Percentiles rank a stretch among this genome's conserved stretches.
Conservation (phyloP, 2,888 invertebrate genomes). For the Tinea semifulvella region DNA sequence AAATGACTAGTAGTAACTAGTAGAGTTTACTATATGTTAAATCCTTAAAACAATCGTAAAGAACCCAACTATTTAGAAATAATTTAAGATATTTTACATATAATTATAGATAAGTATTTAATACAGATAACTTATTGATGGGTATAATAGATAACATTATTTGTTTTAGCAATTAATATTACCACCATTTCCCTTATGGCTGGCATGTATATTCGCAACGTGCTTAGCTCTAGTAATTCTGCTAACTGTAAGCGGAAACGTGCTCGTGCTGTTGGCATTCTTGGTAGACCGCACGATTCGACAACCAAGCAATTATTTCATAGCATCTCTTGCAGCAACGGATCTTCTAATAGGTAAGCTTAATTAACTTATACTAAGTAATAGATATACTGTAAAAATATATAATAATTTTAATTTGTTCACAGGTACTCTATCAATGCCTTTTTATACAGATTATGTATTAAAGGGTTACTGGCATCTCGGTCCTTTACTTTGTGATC, state of each 20-base stretch:
- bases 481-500: conserved; percentile 93
- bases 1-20: too few relatives aligned
- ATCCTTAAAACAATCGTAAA: too few relatives aligned
- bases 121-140: too few relatives aligned
- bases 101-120: too few relatives aligned
- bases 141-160: too few relatives aligned
- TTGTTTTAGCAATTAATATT: conserved; percentile 65
- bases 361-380: background rate
- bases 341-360: conserved; percentile 90
- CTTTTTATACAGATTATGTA: conserved; percentile 98
- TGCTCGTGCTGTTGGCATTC: conserved; percentile 93
- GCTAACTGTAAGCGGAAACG: conserved; percentile 94
- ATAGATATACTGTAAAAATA: background rate
- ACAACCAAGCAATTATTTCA: conserved; percentile 99
- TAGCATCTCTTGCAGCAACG: conserved; percentile 96
- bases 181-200: conserved; percentile 90
- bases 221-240: conserved; percentile 89
- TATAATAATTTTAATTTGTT: conserved; percentile 26
- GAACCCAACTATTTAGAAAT: too few relatives aligned
- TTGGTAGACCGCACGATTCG: conserved; percentile 92
- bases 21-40: too few relatives aligned
- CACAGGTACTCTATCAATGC: conserved; percentile 95
- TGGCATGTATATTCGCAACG: conserved; percentile 88
- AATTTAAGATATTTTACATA: too few relatives aligned
- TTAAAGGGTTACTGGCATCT: conserved; percentile 97